These are phyloP conservation scores for Magallana nippona DNA, from an alignment of 2,888 invertebrate species.

Conservation along the genomic window DNA sequence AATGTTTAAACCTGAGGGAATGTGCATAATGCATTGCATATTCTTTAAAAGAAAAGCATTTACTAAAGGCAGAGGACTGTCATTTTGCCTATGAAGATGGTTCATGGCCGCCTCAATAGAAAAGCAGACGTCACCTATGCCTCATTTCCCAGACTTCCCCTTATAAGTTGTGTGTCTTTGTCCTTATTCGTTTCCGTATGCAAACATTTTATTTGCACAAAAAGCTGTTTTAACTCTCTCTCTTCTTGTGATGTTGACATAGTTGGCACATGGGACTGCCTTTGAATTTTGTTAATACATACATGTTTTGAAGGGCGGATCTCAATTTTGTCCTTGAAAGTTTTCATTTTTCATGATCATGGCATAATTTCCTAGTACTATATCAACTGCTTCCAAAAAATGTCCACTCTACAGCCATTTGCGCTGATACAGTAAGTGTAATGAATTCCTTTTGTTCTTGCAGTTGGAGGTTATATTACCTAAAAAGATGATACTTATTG, in stretches of 20 bases:
- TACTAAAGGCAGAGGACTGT: neutral
- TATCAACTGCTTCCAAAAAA: too few species aligned
- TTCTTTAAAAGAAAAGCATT: too few species aligned
- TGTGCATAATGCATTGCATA: too few species aligned
- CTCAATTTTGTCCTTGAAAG: neutral
- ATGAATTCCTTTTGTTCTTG: too few species aligned
- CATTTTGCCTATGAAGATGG: neutral
- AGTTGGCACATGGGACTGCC: slow-evolving; percentile 2
- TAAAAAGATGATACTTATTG: too few species aligned
- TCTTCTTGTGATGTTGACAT: slow-evolving; percentile 6
- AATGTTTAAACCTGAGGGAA: too few species aligned
- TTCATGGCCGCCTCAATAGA: neutral
- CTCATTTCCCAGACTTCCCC: neutral
- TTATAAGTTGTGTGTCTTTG: slow-evolving; percentile 15
- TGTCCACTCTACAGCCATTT: too few species aligned
- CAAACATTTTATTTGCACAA: slow-evolving; percentile 21
- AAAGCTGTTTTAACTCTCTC: slow-evolving; percentile 22
- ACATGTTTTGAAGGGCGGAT: slow-evolving; percentile 1
- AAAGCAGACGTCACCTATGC: slow-evolving; percentile 6
- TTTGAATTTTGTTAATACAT: neutral
- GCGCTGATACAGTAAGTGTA: too few species aligned
- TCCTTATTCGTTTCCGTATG: slow-evolving; percentile 25
- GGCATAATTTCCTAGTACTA: too few species aligned
- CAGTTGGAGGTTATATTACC: too few species aligned
- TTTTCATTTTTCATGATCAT: too few species aligned